Base-by-base conservation (phyloP, 1,140 invertebrate species). In the Littorina saxatilis region DNA sequence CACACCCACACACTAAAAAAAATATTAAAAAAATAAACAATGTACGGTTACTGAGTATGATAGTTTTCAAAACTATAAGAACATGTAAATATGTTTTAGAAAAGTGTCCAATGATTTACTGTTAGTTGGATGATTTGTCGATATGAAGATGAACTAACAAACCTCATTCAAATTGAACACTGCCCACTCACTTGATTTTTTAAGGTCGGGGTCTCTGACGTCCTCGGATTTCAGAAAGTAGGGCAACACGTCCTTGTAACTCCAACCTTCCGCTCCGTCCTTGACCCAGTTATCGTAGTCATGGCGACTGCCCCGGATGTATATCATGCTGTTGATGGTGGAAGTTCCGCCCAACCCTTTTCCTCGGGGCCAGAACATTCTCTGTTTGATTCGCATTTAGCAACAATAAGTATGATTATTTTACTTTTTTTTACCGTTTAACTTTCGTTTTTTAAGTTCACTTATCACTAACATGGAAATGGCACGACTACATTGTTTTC, bases 251-350 rank as follows among this genome's bases (percentile, higher is more conserved):
- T 97, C 95, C 78, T 96, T 94, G 84, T 95, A 97, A 2, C 95
- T 95, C 98, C 98, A 99, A 11, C 97, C 97, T 0, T 95, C 94
- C 88, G 98, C 98, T 0, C 98, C 98, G 29, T 95, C 90, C 0
- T 94, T 92, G 88, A 96, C 97, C 98, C 98, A 99, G 11, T 94
- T 93, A 87, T 99, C 96, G 89, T 99, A 99, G 90, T 99, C 98
- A 82, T 95, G 95, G 83, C 95, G 95, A 88, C 98, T 98, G 0
- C 98, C 98, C 29, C 98, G 93, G 72, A 82, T 55, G 40, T 75
- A 82, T 27, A 73, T n/a, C 75, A 79, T 79, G 76, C 35, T 43
- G 50, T 82, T 82, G 13, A 82, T 2, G 11, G 29, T 39, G 32
- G 72, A 76, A 32, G 39, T 37, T 27, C 81, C 81, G 27, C 81